These are phyloP conservation scores for Tinea semifulvella DNA, from an alignment of 2,888 invertebrate species.

Conservation along the genomic window DNA sequence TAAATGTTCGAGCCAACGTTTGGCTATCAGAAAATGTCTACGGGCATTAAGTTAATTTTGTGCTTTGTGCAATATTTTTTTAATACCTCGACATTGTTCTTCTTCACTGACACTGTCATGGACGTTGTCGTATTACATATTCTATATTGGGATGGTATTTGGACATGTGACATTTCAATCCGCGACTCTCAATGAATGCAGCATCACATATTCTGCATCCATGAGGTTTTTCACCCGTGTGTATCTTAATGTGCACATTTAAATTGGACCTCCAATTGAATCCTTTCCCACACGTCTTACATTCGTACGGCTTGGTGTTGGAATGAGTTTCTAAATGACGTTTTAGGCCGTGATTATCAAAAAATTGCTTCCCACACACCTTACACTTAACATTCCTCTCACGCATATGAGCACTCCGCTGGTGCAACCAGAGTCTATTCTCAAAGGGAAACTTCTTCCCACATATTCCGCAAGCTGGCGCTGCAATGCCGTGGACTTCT, in stretches of 20 bases:
- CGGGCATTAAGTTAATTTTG: no score
- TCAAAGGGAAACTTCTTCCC: slow-evolving; percentile 17
- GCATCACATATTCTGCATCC: slow-evolving; percentile 30
- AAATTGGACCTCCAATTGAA: slow-evolving; percentile 29
- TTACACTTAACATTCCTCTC: slow-evolving; percentile 17
- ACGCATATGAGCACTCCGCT: slow-evolving; percentile 17
- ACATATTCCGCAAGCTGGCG: slow-evolving; percentile 16
- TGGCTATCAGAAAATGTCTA: no score
- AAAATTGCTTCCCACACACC: slow-evolving; percentile 21
- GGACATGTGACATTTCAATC: slow-evolving; percentile 30
- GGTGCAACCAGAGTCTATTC: slow-evolving; percentile 15
- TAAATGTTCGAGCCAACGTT: no score
- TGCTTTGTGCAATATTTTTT: no score
- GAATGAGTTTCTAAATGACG: slow-evolving; percentile 26
- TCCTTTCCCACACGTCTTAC: slow-evolving; percentile 31
- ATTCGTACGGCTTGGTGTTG: slow-evolving; percentile 27
- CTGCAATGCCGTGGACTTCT: slow-evolving; percentile 15
- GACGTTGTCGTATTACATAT: no score
- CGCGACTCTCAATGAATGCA: slow-evolving; percentile 33
- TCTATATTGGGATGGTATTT: slow-evolving; percentile 28
- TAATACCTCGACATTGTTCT: no score
- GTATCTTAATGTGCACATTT: slow-evolving; percentile 28
- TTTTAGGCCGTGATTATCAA: slow-evolving; percentile 17
- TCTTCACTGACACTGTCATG: no score
- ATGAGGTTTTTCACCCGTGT: slow-evolving; percentile 28